A percentile compares a stretch with the other conserved stretches of the same genome.
phyloP scores from a whole-genome alignment of 2,888 invertebrate species.

The Macrosiphum euphorbiae region DNA sequence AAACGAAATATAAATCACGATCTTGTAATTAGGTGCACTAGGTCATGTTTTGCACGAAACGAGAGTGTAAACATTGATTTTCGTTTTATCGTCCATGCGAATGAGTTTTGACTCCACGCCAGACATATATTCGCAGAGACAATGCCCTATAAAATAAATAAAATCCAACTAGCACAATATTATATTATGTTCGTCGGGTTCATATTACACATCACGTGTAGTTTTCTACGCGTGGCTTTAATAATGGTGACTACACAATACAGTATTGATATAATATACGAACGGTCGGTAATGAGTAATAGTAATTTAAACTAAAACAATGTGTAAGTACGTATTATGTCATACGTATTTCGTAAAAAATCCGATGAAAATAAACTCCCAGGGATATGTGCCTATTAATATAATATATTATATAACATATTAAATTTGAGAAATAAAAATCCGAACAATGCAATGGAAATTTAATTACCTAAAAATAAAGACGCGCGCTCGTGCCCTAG shows the following conservation, averaged over 20 bases:
- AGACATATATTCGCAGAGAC: neutral
- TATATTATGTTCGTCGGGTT: neutral
- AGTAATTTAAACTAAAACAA: slow-evolving; percentile 37
- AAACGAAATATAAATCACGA: slow-evolving; percentile 60
- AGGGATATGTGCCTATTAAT: neutral
- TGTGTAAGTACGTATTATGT: neutral
- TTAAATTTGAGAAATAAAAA: neutral
- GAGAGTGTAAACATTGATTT: slow-evolving; percentile 60
- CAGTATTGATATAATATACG: neutral
- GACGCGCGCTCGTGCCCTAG: neutral
- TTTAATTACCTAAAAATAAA: neutral
- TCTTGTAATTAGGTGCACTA: slow-evolving; percentile 51
- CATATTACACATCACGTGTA: neutral
- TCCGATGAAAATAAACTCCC: neutral
- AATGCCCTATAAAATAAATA: slow-evolving; percentile 13
- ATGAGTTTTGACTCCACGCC: neutral
- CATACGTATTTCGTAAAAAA: slow-evolving; percentile 9
- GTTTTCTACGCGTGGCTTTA: neutral
- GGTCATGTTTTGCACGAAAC: slow-evolving; percentile 63
- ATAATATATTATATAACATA: neutral
- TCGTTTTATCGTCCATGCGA: neutral
- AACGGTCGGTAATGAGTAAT: neutral
- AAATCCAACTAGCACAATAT: neutral
- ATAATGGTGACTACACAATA: neutral
- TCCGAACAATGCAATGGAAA: neutral